Evolutionary conservation across 2,888 invertebrate genomes (phyloP).

Genomic region (Teleogryllus oceanicus): DNA sequence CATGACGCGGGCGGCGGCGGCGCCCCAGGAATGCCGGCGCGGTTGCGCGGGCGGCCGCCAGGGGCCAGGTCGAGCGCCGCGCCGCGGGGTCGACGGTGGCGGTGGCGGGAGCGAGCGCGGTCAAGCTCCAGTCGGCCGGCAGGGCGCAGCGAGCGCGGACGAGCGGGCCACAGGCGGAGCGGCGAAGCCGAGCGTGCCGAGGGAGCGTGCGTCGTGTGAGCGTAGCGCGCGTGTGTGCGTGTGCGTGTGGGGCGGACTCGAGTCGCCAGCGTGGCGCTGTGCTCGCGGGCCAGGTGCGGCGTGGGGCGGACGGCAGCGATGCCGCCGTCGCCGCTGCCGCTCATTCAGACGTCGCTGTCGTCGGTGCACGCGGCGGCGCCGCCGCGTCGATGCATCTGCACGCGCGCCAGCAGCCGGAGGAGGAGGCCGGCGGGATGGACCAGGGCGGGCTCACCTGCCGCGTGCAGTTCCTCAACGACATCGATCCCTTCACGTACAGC

Average conservation of each 20-base stretch:
- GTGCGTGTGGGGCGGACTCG: background rate
- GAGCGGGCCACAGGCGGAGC: background rate
- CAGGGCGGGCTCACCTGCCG: conserved; percentile 73
- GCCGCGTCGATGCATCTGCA: too few relatives aligned
- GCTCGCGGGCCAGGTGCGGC: conserved; percentile 42
- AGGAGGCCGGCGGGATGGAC: conserved; percentile 27
- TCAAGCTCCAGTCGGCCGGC: conserved; percentile 20
- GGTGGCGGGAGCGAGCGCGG: background rate
- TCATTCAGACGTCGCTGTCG: background rate
- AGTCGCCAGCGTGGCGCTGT: conserved; percentile 30
- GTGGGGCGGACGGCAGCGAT: conserved; percentile 22
- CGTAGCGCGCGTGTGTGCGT: background rate
- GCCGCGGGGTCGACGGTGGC: conserved; percentile 12
- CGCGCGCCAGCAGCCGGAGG: too few relatives aligned
- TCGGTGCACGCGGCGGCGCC: conserved; percentile 24
- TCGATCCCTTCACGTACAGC: conserved; percentile 92
- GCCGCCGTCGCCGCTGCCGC: conserved; percentile 25
- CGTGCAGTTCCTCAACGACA: conserved; percentile 95
- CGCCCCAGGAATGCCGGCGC: background rate
- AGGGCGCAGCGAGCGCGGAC: conserved; percentile 12
- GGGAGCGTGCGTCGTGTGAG: background rate
- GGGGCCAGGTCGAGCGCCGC: background rate
- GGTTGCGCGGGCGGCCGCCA: background rate
- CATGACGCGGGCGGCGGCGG: background rate
- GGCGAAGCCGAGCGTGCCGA: background rate